Conservation (phyloP, 1,140 invertebrate genomes). For the Mamestra configurata region DNA sequence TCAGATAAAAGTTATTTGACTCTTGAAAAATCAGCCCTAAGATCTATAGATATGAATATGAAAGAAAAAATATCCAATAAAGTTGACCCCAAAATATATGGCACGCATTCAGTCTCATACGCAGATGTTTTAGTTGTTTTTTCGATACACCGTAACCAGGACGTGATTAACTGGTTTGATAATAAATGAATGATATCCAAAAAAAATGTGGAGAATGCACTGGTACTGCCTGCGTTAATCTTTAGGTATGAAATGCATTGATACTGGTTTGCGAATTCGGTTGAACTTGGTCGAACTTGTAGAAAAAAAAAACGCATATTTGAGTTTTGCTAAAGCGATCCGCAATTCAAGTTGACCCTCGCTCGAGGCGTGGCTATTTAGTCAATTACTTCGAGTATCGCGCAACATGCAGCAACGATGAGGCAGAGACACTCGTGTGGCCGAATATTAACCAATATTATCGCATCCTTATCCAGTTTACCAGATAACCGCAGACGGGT, state of each 20-base stretch:
- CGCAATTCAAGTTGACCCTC: conserved; percentile 27
- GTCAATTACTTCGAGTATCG: conserved; percentile 11
- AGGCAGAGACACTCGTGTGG: background rate
- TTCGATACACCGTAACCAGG: background rate
- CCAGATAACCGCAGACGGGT: background rate
- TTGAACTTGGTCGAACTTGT: background rate
- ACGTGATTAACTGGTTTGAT: conserved; percentile 25
- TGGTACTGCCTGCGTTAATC: background rate
- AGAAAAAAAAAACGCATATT: conserved; percentile 14
- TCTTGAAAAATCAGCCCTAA: too few relatives aligned
- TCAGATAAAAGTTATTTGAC: too few relatives aligned
- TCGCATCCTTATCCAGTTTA: background rate
- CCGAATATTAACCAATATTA: background rate
- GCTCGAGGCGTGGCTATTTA: conserved; percentile 4
- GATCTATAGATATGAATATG: too few relatives aligned
- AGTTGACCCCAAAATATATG: background rate
- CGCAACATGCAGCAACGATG: background rate
- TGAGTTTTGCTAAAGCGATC: conserved; percentile 4
- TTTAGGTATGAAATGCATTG: background rate
- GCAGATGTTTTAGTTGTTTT: background rate
- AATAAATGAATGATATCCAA: conserved; percentile 6
- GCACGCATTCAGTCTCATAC: background rate
- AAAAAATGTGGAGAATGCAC: conserved; percentile 3
- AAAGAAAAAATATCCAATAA: too few relatives aligned
- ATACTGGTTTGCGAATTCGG: conserved; percentile 3